Evolutionary conservation across 2,113 vertebrate genomes (phyloP), one percentile per base, ranked within the genome.

Genomic region (Myotis yumanensis): DNA sequence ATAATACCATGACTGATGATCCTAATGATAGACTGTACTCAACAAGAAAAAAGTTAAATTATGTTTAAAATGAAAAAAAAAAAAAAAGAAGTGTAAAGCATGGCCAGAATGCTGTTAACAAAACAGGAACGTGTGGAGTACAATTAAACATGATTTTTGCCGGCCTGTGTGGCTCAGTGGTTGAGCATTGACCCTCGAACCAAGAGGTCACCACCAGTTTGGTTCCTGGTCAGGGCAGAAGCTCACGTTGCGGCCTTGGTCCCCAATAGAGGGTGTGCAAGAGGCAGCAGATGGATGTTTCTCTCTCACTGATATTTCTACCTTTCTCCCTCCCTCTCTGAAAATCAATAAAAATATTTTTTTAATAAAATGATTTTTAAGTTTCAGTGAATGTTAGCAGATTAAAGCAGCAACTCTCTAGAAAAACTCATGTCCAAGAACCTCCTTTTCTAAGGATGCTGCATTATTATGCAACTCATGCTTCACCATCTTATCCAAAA

Each of bases 371-470:
- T 76, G 43, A 76, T 76, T 48, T 76, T 72, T 72, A 89, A 69
- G 66, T 96, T 93, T 94, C 54, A 68, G 57, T 52, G 68, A 57
- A 40, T 75, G 23, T 93, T 80, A 86, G 28, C 37, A 66, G 22
- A 72, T 91, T 93, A 22, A 81, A 93, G 84, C 18, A 54, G 52
- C 11, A 77, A n/a, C 28, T 80, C 18, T 86, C 14, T 80, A 35
- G 92, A 94, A 96, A 96, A 96, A 73, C 6, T 54, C 46, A 2
- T 37, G n/a, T 88, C 82, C 52, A 69, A 54, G 68, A 85, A 35
- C 72, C 79, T 77, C 17, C 37, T 87, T 95, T 89, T 85, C 68
- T 93, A 73, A 52, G 25, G 37, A 84, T 85, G 22, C 20, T 81
- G 11, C 52, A 14, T 80, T 79, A 40, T 92, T 91, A 64, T 57